Evolutionary conservation across 2,797 vertebrate genomes (phyloP).

Genomic region (Neosilurus mollespiculum): DNA sequence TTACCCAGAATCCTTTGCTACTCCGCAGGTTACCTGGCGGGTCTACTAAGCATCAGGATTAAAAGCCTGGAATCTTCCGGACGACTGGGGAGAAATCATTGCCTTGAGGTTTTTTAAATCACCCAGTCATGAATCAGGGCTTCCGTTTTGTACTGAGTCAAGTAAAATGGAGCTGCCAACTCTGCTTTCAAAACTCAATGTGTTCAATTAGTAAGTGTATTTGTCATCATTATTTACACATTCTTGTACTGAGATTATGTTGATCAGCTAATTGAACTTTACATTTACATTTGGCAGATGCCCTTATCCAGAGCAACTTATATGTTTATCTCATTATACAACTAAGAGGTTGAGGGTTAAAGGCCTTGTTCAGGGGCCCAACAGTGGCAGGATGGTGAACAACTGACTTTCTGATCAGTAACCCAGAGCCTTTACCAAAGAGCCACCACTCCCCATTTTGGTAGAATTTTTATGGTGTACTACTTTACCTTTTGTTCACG

Average conservation of each 20-base stretch:
- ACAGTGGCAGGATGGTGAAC: too few species aligned
- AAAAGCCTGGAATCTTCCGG: constrained; percentile 46
- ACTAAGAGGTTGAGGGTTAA: too few species aligned
- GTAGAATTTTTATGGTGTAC: background rate
- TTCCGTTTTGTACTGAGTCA: constrained; percentile 19
- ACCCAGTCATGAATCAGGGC: constrained; percentile 30
- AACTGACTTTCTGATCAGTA: too few species aligned
- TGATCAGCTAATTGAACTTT: background rate
- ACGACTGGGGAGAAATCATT: constrained; percentile 16
- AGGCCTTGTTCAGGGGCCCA: too few species aligned
- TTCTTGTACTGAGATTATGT: background rate
- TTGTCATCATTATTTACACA: background rate
- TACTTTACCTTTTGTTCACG: background rate
- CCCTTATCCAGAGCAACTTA: too few species aligned
- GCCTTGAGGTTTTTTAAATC: constrained; percentile 32
- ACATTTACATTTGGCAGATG: too few species aligned
- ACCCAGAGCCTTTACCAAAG: too few species aligned
- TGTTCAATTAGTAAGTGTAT: background rate
- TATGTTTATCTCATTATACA: too few species aligned
- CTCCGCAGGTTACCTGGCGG: constrained; percentile 39
- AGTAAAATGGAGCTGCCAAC: background rate
- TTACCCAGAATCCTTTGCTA: constrained; percentile 43
- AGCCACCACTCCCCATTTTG: too few species aligned
- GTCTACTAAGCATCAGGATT: constrained; percentile 47
- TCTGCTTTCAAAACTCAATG: background rate